A percentile compares a stretch with the other conserved stretches of the same genome.
Conservation (phyloP, 1,140 invertebrate species). For the silkworm (Bombyx mori) region DNA sequence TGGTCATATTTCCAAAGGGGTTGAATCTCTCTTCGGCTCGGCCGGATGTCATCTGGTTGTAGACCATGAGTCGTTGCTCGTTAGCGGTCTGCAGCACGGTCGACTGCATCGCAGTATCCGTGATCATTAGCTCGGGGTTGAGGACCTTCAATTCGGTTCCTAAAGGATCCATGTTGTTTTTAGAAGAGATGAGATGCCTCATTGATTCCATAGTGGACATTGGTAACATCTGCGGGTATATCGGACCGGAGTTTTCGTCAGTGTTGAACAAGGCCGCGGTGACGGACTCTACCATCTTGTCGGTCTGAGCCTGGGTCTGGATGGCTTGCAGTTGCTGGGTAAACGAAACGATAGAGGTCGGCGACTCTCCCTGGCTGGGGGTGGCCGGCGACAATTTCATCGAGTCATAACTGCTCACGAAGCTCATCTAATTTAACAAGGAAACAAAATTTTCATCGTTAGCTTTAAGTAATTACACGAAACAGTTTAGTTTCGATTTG, state of each 20-base stretch:
- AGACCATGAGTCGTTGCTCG: slow-evolving; percentile 41
- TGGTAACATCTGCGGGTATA: slow-evolving; percentile 40
- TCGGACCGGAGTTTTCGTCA: slow-evolving; percentile 39
- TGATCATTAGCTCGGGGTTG: slow-evolving; percentile 44
- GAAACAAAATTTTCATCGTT: slow-evolving; percentile 2
- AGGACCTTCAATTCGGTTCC: slow-evolving; percentile 46
- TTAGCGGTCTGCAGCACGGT: slow-evolving; percentile 23
- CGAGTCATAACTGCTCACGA: slow-evolving; percentile 67
- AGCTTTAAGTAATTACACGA: too few relatives aligned
- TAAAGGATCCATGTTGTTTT: slow-evolving; percentile 31
- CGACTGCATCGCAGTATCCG: slow-evolving; percentile 29
- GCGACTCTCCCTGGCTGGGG: slow-evolving; percentile 35
- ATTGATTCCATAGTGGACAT: slow-evolving; percentile 45
- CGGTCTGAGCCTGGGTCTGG: slow-evolving; percentile 64
- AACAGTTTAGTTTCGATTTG: too few relatives aligned
- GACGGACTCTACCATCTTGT: slow-evolving; percentile 68
- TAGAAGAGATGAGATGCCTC: slow-evolving; percentile 43
- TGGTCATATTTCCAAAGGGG: slow-evolving; percentile 50
- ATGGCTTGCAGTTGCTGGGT: slow-evolving; percentile 62
- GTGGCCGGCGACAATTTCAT: slow-evolving; percentile 53
- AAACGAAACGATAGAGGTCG: slow-evolving; percentile 44
- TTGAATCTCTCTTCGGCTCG: slow-evolving; percentile 33
- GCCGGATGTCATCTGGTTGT: slow-evolving; percentile 38
- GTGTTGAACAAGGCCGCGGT: slow-evolving; percentile 68
- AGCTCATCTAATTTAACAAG: slow-evolving; percentile 28